Evolutionary conservation across 37 sponge, comb jelly and placozoan species (phyloP).

Genomic region (Spongilla lacustris): DNA sequence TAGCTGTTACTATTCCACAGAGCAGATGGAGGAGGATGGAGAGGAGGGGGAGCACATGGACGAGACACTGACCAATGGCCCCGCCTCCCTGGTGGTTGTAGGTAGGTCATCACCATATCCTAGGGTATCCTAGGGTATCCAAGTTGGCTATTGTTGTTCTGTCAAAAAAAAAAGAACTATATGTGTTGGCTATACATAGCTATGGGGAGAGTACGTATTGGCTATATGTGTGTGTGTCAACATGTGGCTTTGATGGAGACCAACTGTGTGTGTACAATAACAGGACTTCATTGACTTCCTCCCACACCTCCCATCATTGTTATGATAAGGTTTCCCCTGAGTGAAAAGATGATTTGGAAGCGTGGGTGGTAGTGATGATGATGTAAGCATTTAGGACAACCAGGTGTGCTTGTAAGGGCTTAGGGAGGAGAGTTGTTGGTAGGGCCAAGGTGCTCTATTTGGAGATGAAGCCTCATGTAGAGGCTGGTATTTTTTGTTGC

Average conservation of each 20-base stretch:
- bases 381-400: conserved; percentile 15
- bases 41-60: conserved; percentile 49
- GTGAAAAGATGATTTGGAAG: conserved; percentile 52
- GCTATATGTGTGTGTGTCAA: background rate
- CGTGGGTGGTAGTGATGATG: conserved; percentile 19
- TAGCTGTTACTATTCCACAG: conserved; percentile 10
- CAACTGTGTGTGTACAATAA: conserved; percentile 6
- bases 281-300: background rate
- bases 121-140: too few species aligned
- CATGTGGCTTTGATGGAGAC: background rate
- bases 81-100: conserved; percentile 10
- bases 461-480: background rate
- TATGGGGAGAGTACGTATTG: background rate
- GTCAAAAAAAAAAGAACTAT: too few species aligned
- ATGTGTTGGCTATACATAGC: too few species aligned
- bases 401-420: background rate
- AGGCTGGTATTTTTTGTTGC: background rate
- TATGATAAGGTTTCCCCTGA: too few species aligned
- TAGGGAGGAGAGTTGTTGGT: background rate
- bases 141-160: too few species aligned
- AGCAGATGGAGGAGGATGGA: conserved; percentile 24
- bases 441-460: background rate
- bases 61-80: conserved; percentile 1
- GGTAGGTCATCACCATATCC: background rate
- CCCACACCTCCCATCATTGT: background rate